Evolutionary conservation across 2,888 invertebrate species (phyloP).

Genomic region (Salticus scenicus): DNA sequence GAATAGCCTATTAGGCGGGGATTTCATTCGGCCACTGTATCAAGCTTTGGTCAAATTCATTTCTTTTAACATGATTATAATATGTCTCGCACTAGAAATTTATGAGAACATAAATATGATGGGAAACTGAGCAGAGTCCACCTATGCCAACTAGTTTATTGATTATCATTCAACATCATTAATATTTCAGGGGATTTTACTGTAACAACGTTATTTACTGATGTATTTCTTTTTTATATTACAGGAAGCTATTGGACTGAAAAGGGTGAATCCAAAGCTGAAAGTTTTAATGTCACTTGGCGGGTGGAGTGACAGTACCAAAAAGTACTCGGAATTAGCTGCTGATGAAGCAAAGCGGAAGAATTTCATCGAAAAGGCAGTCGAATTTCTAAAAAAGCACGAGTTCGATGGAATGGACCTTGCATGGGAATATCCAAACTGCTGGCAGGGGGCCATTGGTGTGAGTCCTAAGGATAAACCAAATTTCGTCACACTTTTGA

Average conservation of each 20-base stretch:
- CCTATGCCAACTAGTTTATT: too few relatives aligned
- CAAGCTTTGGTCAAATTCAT: too few relatives aligned
- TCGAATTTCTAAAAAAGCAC: neutral
- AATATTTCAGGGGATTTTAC: too few relatives aligned
- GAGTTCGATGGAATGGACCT: constrained; percentile 19
- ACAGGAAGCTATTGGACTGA: neutral
- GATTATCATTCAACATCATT: too few relatives aligned
- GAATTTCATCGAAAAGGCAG: neutral
- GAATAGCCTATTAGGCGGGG: too few relatives aligned
- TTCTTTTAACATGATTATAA: too few relatives aligned
- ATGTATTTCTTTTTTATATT: too few relatives aligned
- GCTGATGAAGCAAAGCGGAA: neutral
- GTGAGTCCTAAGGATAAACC: constrained; percentile 76
- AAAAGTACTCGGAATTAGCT: neutral
- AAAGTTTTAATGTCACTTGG: constrained; percentile 18
- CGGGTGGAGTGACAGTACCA: constrained; percentile 28
- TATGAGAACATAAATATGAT: too few relatives aligned
- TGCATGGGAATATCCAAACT: constrained; percentile 14
- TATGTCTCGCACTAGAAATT: too few relatives aligned
- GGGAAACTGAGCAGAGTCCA: too few relatives aligned
- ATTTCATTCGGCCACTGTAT: too few relatives aligned
- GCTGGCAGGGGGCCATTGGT: constrained; percentile 65
- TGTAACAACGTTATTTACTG: too few relatives aligned
- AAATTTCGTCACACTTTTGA: constrained; percentile 63
- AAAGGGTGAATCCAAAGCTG: neutral